A percentile compares a stretch with the other conserved stretches of the same genome.
phyloP scores from a whole-genome alignment of 2,113 vertebrate species.

The Oreochromis niloticus region DNA sequence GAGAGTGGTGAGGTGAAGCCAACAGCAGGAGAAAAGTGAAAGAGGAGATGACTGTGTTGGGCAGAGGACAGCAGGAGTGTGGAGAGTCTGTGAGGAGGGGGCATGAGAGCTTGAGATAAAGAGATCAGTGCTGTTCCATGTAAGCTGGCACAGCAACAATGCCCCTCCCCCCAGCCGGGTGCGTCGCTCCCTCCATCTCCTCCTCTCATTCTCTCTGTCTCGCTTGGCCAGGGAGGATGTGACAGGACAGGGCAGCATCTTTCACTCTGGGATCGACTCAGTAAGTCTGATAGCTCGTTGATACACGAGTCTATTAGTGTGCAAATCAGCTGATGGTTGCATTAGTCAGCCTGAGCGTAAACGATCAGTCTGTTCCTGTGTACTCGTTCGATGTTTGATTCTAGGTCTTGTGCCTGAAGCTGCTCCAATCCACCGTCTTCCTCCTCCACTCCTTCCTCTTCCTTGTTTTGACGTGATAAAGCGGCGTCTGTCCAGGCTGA shows the following conservation, averaged over 20 bases:
- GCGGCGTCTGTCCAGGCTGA: background rate
- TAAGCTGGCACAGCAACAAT: background rate
- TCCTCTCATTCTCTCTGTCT: background rate
- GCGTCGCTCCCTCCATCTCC: background rate
- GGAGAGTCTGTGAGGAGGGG: background rate
- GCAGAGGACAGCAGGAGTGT: background rate
- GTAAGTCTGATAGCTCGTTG: background rate
- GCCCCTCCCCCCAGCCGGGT: constrained; percentile 21
- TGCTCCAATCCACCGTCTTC: background rate
- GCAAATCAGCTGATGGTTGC: background rate
- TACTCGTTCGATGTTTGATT: background rate
- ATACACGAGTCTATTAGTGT: background rate
- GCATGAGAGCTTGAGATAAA: constrained; percentile 24
- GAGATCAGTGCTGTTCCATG: constrained; percentile 24
- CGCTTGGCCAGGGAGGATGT: constrained; percentile 1
- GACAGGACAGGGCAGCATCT: background rate
- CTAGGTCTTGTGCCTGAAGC: background rate
- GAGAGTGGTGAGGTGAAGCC: background rate
- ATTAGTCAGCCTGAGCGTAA: background rate
- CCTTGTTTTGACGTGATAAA: background rate
- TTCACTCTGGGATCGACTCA: background rate
- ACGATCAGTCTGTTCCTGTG: background rate
- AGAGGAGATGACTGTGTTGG: background rate
- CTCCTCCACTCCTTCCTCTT: background rate
- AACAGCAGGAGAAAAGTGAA: background rate